Conservation (phyloP, 1,140 invertebrate species). For the Coenobita brevimanus region DNA sequence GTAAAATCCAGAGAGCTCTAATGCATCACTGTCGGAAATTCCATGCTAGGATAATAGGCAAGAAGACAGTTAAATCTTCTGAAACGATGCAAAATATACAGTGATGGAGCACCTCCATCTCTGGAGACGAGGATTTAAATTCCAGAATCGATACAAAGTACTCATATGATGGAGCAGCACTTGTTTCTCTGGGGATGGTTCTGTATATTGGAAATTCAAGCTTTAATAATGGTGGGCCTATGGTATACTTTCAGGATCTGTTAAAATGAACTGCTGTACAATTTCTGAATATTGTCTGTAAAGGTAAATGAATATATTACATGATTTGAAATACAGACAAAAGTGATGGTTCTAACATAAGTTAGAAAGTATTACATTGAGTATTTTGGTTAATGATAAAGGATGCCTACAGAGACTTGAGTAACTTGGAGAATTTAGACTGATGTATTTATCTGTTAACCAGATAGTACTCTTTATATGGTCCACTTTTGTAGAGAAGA, state of each 20-base stretch:
- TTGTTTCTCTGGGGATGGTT: too few relatives aligned
- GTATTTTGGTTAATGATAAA: conserved; percentile 48
- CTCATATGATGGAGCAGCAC: conserved; percentile 15
- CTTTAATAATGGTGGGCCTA: conserved; percentile 49
- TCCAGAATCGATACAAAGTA: too few relatives aligned
- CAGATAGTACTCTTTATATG: conserved; percentile 36
- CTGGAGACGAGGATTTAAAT: too few relatives aligned
- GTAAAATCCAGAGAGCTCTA: not conserved
- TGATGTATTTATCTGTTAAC: conserved; percentile 8
- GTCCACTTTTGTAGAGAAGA: conserved; percentile 29
- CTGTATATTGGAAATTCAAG: conserved; percentile 42
- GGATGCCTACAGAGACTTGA: not conserved
- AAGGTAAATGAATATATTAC: not conserved
- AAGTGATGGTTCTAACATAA: conserved; percentile 33
- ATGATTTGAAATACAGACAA: conserved; percentile 30
- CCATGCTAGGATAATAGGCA: not conserved
- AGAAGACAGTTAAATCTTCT: not conserved
- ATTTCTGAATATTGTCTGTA: conserved; percentile 17
- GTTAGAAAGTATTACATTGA: conserved; percentile 52
- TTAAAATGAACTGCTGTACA: too few relatives aligned
- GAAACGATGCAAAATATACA: too few relatives aligned
- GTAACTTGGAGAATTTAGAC: conserved; percentile 22
- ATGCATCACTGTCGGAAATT: not conserved
- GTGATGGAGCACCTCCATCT: too few relatives aligned
- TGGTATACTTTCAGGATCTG: conserved; percentile 25